Evolutionary conservation across 2,797 vertebrate species (phyloP), one percentile per base, ranked within the genome.

Genomic region (Valencia hispanica): DNA sequence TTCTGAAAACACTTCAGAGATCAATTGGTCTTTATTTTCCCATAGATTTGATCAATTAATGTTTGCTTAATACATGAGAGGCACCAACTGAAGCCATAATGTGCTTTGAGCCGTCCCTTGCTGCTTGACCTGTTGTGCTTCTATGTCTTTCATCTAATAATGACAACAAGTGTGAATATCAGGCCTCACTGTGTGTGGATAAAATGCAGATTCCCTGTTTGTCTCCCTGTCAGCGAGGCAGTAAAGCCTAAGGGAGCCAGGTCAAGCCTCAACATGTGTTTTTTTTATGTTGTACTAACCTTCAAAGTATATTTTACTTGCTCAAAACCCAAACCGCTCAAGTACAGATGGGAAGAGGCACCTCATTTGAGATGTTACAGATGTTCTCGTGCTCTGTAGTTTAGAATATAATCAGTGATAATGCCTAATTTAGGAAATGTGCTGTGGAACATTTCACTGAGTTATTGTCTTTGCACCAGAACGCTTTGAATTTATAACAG

Each of bases 321-420:
- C 73, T 79, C 51, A 47, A 85, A 78, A 84, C 48, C 73, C 34
- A 77, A 79, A 78, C 68, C 77, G 68, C 79, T 14, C 4, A 39
- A 68, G 75, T 10, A 48, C 55, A 66, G 39, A 63, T 75, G 71
- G 61, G 79, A 81, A 70, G 79, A 63, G 72, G 88, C 69, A 86
- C 81, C 87, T 89, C 82, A 76, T 82, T 79, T 92, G 92, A 93
- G 85, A 92, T 86, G 82, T 93, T 92, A 82, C 93, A 94, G 92
- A 94, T 93, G 92, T 93, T 91, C 85, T 72, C 70, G 72, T 70
- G 77, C 80, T 80, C 86, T 77, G 80, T 83, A 90, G 90, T 93
- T 94, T 92, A 90, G 88, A 91, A 91, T 92, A 91, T 90, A 93
- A 94, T 95, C 93, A 93, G 88, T 55, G 86, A 86, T 92, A 93